Percentiles rank a stretch among this genome's conserved stretches.
phyloP scores from a whole-genome alignment of 30 jellyfish, hydroid and myxozoan genomes.

The Turritopsis dohrnii region DNA sequence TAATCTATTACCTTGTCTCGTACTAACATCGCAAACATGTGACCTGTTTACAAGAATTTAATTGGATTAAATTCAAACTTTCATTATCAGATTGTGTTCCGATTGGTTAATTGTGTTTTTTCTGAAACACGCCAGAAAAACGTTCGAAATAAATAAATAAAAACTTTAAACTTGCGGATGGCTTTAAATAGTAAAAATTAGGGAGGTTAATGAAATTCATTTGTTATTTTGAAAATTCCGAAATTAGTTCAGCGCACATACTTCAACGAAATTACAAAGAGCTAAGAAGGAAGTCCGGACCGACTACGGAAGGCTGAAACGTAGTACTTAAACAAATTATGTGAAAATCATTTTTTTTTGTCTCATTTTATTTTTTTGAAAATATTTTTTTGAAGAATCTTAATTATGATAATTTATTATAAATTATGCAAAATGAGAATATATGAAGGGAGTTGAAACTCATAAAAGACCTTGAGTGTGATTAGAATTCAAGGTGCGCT shows the following conservation, averaged over 20 bases:
- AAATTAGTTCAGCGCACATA: background rate
- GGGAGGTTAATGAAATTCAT: background rate
- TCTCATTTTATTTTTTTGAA: background rate
- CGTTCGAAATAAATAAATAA: background rate
- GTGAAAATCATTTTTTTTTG: background rate
- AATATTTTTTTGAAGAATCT: background rate
- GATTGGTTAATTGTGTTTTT: constrained; percentile 8
- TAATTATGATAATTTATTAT: background rate
- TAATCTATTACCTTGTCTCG: background rate
- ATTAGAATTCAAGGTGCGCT: background rate
- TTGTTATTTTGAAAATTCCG: background rate
- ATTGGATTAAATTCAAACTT: constrained; percentile 19
- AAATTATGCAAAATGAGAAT: background rate
- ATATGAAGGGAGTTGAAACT: background rate
- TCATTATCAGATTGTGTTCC: background rate
- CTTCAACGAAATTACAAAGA: background rate
- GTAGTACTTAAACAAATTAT: background rate
- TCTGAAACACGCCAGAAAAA: background rate
- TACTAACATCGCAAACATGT: background rate
- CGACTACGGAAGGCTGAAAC: background rate
- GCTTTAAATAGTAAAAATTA: no score
- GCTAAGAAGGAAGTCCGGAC: background rate
- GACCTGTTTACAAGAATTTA: constrained; percentile 9
- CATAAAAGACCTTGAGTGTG: background rate
- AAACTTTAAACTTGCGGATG: background rate